Evolutionary conservation across 2,888 invertebrate species (phyloP).

Genomic region (Leucophora obtusa): DNA sequence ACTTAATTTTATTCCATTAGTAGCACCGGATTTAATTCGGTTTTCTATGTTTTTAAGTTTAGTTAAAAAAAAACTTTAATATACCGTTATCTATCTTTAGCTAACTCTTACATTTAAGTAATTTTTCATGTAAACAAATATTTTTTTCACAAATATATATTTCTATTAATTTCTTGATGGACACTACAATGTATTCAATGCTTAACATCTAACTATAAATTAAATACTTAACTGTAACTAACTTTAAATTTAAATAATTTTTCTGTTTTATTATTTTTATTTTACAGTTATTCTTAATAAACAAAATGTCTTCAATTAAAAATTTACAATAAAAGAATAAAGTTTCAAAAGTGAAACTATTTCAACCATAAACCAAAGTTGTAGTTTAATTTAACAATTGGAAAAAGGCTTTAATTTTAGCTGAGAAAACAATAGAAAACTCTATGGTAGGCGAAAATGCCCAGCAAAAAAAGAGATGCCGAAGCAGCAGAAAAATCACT

Average conservation of each 20-base stretch:
- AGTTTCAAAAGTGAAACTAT: constrained; percentile 37
- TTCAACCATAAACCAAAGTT: constrained; percentile 23
- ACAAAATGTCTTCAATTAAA: constrained; percentile 14
- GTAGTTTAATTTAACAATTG: not conserved
- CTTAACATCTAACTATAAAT: constrained; percentile 7
- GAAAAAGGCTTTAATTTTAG: too few species aligned
- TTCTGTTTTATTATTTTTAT: constrained; percentile 2
- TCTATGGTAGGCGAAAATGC: too few species aligned
- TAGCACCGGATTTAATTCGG: constrained; percentile 37
- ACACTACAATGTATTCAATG: not conserved
- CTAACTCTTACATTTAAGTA: constrained; percentile 2
- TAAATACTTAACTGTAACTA: constrained; percentile 13
- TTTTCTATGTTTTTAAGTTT: not conserved
- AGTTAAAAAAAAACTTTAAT: not conserved
- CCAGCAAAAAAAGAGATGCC: too few species aligned
- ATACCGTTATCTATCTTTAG: not conserved
- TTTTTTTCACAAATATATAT: not conserved
- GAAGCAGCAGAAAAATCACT: too few species aligned
- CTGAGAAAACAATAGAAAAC: too few species aligned
- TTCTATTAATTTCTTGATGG: not conserved
- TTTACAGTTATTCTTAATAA: constrained; percentile 9
- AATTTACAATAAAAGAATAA: constrained; percentile 50
- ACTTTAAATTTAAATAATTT: constrained; percentile 8
- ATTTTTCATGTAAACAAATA: constrained; percentile 5
- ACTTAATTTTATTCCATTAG: constrained; percentile 9